Conservation (phyloP, 1,140 invertebrate genomes). For the Metaphire vulgaris region DNA sequence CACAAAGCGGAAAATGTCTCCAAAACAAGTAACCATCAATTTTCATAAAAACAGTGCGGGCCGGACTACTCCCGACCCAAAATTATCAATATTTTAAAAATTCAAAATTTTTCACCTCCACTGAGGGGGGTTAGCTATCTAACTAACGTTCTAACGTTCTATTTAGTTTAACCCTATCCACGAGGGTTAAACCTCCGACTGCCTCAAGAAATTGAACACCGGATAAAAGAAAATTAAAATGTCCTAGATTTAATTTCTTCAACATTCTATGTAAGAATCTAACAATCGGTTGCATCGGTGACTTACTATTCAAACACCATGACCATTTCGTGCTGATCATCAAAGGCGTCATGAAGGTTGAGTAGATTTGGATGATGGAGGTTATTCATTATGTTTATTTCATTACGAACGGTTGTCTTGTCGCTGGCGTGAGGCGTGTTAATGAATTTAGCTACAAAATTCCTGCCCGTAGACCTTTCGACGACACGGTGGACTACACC, state of each 20-base stretch:
- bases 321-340: conserved; percentile 98
- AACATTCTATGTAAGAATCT: neutral
- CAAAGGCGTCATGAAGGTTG: conserved; percentile 96
- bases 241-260: neutral
- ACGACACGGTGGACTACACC: conserved; percentile 95
- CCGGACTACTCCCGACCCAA: neutral
- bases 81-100: neutral
- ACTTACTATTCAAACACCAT: conserved; percentile 97
- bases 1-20: neutral
- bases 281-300: neutral
- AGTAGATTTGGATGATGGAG: conserved; percentile 94
- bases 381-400: conserved; percentile 99
- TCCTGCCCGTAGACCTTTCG: conserved; percentile 89
- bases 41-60: neutral
- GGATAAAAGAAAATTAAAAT: neutral
- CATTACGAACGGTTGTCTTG: conserved; percentile 91
- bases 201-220: no score
- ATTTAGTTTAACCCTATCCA: no score
- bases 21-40: neutral
- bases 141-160: neutral
- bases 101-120: neutral
- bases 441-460: conserved; percentile 98
- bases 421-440: conserved; percentile 92
- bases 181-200: no score
- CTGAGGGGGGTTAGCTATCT: neutral